Evolutionary conservation across 2,888 invertebrate genomes (phyloP), one percentile per base, ranked within the genome.

Genomic region (Nineta flava): DNA sequence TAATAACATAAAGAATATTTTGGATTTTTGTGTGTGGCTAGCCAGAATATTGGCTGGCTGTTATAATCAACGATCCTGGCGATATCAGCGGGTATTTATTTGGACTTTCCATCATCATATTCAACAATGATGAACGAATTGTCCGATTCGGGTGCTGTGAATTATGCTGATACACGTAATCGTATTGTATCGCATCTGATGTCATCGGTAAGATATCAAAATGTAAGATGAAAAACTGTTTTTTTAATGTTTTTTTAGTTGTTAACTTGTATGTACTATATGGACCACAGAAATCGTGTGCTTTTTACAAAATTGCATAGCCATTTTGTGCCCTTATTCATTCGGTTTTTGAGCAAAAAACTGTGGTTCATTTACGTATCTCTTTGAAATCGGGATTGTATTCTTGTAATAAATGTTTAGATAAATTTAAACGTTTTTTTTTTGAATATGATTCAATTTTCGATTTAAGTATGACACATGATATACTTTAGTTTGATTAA

Each of bases 71-170:
- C 26, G 26, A 26, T 26, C 26, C 44, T 44, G 44, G 44, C 44
- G 44, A 19, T 44, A 21, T 44, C 44, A 44, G 26, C 26, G 26
- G 13, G 44, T 44, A 19, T 44, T 44, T 44, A 44, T 44, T 26
- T 44, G 19, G 44, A 44, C 44, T 44, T 44, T 21, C 44, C 17
- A 26, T 44, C 19, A 13, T 44, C 44, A 44, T 38, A 38, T 38
- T 9, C 38, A 38, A 15, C 38, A 38, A 44, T 44, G 44, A 48
- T 48, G 48, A 48, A 48, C 16, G 48, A 48, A 15, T 26, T 48
- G 40, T 48, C 48, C 9, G 48, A 48, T 26, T 48, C 48, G 9
- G 48, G 19, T 15, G 41, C 41, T 9, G 48, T 48, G 9, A 48
- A 48, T 21, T 48, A 41, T 16, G 34, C 48, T 19, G 48, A 48